phyloP scores from a whole-genome alignment of 1,140 invertebrate species.

The Brachionus rotundiformis region DNA sequence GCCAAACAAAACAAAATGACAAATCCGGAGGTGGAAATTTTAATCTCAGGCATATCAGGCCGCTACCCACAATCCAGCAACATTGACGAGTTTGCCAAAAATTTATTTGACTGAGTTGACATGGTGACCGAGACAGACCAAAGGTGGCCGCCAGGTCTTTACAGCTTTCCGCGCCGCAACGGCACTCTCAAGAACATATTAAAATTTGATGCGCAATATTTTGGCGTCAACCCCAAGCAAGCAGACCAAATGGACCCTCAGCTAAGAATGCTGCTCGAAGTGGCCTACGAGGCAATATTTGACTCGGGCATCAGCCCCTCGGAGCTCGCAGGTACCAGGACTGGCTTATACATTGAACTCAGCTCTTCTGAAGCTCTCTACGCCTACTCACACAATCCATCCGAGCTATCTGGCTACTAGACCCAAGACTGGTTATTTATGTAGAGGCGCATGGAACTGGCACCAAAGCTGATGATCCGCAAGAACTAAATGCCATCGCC shows the following conservation, averaged over 20 bases:
- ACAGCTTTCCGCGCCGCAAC: slow-evolving; percentile 78
- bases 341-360: slow-evolving; percentile 86
- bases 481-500: too few species aligned
- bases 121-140: slow-evolving; percentile 71
- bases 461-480: too few species aligned
- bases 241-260: slow-evolving; percentile 94
- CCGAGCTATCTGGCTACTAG: slow-evolving; percentile 77
- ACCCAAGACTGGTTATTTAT: too few species aligned
- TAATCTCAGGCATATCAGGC: background rate
- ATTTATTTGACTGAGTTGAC: too few species aligned
- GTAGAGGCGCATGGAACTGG: slow-evolving; percentile 58
- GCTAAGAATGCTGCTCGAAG: slow-evolving; percentile 82
- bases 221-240: slow-evolving; percentile 87
- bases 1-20: background rate
- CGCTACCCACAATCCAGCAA: slow-evolving; percentile 57
- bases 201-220: slow-evolving; percentile 87
- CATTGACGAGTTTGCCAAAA: slow-evolving; percentile 57
- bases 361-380: slow-evolving; percentile 83
- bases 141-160: slow-evolving; percentile 75
- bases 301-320: slow-evolving; percentile 86
- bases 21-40: background rate
- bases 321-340: slow-evolving; percentile 77
- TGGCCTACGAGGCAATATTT: slow-evolving; percentile 88
- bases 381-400: slow-evolving; percentile 69
- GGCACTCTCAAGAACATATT: slow-evolving; percentile 85